Evolutionary conservation across 2,113 vertebrate species (phyloP).

Genomic region (Anolis sagrei): DNA sequence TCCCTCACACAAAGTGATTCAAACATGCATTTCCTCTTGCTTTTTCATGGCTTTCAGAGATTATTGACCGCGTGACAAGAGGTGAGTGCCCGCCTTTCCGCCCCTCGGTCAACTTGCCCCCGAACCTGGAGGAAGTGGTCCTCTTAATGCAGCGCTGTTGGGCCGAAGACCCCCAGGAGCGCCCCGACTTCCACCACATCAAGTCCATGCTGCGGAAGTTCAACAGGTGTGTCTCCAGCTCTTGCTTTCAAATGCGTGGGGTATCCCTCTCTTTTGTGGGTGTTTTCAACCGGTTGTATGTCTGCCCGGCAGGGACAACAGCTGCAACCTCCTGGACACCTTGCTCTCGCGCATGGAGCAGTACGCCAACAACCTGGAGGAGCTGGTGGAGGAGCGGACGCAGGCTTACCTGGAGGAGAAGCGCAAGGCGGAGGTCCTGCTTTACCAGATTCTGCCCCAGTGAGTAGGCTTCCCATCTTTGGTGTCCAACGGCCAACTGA

Average conservation of each 20-base stretch:
- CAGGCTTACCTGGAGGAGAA: slow-evolving; percentile 97
- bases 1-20: too few relatives aligned
- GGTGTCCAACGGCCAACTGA: too few relatives aligned
- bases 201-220: slow-evolving; percentile 87
- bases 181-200: slow-evolving; percentile 90
- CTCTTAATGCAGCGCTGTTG: slow-evolving; percentile 92
- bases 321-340: slow-evolving; percentile 93
- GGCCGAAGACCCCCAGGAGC: slow-evolving; percentile 84
- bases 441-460: slow-evolving; percentile 99
- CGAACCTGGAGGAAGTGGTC: slow-evolving; percentile 86
- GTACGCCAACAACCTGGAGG: slow-evolving; percentile 96
- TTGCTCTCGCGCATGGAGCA: slow-evolving; percentile 94
- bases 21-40: background rate
- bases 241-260: fast-evolving
- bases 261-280: background rate
- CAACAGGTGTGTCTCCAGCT: slow-evolving; percentile 80
- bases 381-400: slow-evolving; percentile 92
- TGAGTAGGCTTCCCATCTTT: slow-evolving; percentile 57
- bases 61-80: slow-evolving; percentile 81
- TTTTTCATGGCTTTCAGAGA: slow-evolving; percentile 73
- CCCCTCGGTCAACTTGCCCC: slow-evolving; percentile 80
- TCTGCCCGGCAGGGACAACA: slow-evolving; percentile 79
- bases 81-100: slow-evolving; percentile 78
- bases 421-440: slow-evolving; percentile 89
- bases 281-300: background rate